These are phyloP conservation scores for Opisthocomus hoazin DNA, from an alignment of 2,113 vertebrate genomes.

Conservation along the genomic window DNA sequence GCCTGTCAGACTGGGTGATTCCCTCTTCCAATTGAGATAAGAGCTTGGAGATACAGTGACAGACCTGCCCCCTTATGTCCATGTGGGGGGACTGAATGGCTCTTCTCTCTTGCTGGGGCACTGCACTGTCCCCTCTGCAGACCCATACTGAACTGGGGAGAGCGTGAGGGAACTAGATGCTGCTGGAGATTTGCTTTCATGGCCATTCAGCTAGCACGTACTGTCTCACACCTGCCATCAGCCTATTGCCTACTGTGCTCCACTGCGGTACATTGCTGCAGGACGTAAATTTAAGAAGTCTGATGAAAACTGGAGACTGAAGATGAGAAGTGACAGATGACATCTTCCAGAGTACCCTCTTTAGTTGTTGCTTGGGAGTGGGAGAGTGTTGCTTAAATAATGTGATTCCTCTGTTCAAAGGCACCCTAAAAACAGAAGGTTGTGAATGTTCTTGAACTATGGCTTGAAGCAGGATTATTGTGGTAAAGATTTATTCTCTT, in stretches of 20 bases:
- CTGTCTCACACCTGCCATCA: fast-evolving
- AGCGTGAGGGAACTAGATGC: not conserved
- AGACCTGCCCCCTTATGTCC: not conserved
- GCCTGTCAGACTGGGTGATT: not conserved
- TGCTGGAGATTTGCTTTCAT: not conserved
- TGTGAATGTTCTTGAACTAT: not conserved
- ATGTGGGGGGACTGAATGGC: fast-evolving
- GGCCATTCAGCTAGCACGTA: fast-evolving
- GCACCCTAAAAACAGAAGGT: not conserved
- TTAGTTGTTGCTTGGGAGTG: not conserved
- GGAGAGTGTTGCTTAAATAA: not conserved
- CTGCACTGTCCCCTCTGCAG: not conserved
- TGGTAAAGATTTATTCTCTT: not conserved
- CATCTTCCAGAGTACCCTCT: not conserved
- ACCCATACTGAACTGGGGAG: fast-evolving
- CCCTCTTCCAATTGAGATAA: fast-evolving
- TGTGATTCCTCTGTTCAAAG: not conserved
- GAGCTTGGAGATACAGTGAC: not conserved
- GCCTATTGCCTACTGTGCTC: fast-evolving
- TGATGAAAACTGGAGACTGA: not conserved
- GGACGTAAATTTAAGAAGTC: not conserved
- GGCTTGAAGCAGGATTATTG: not conserved
- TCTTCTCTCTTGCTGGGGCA: not conserved
- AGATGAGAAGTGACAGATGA: not conserved
- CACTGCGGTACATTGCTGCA: fast-evolving